Evolutionary conservation across 1,140 invertebrate species (phyloP).

Genomic region (Maniola jurtina): DNA sequence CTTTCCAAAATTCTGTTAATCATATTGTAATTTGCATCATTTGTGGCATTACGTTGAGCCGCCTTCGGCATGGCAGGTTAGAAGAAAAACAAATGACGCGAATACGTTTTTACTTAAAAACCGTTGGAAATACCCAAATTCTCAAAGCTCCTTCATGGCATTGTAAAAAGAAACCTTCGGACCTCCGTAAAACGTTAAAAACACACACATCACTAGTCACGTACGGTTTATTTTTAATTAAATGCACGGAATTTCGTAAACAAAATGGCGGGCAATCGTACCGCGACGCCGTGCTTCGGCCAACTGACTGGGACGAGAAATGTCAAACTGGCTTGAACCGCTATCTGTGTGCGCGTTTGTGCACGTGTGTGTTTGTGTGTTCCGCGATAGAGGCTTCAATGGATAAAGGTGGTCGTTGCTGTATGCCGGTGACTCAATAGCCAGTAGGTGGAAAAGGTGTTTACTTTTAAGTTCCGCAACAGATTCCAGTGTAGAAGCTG

Average conservation of each 20-base stretch:
- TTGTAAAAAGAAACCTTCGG: constrained; percentile 9
- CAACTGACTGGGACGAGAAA: constrained; percentile 65
- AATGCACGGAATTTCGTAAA: constrained; percentile 54
- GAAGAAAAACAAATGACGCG: constrained; percentile 46
- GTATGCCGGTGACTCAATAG: constrained; percentile 47
- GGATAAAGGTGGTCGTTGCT: constrained; percentile 44
- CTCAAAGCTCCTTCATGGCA: constrained; percentile 31
- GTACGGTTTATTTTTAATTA: constrained; percentile 61
- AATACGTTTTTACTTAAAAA: constrained; percentile 55
- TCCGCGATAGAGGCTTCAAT: constrained; percentile 57
- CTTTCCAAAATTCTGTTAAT: constrained; percentile 52
- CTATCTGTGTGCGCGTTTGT: constrained; percentile 42
- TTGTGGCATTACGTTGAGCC: constrained; percentile 40
- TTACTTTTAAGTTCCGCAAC: constrained; percentile 26
- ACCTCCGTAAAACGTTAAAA: constrained; percentile 48
- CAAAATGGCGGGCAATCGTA: constrained; percentile 58
- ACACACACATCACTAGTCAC: constrained; percentile 56
- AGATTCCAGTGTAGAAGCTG: background rate
- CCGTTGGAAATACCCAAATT: constrained; percentile 57
- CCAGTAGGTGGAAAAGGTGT: constrained; percentile 47
- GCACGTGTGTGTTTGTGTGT: constrained; percentile 36
- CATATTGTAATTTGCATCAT: constrained; percentile 62
- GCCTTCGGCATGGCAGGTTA: constrained; percentile 34
- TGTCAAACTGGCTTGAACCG: constrained; percentile 65
- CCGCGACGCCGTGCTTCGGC: constrained; percentile 69